Evolutionary conservation across 2,797 vertebrate species (phyloP), one percentile per base, ranked within the genome.

Genomic region (Silurus aristotelis): DNA sequence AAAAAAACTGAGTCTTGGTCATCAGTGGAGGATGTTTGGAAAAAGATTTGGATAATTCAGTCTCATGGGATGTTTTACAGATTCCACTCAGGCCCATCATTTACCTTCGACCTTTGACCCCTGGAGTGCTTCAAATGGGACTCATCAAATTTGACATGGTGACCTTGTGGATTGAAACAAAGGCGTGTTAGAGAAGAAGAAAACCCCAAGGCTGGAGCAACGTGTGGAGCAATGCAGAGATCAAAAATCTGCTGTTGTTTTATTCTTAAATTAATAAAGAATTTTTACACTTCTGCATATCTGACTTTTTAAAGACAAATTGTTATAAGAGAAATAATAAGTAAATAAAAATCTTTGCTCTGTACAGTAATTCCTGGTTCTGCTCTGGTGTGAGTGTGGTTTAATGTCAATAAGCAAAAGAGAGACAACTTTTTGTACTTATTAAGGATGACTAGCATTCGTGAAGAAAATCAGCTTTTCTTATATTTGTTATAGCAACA

Each of bases 91-190:
- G 92, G 89, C 92, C 91, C 88, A 83, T 87, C 58, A 82, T 87
- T 90, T 93, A 93, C 93, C 92, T 94, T 91, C 93, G 90, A 93
- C 91, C 92, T 73, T 79, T 82, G 86, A 66, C 83, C 87, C 64
- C 46, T 38, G 70, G 73, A 38, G 87, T 20, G 86, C 46, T 81
- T 86, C 68, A 89, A 82, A 89, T 86, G 14, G 82, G 86, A 77
- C 61, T 86, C 72, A 78, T 89, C 58, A 84, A 75, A 87, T 84
- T 82, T 48, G 84, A 83, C 86, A 80, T 25, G 13, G 31, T 84
- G 86, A 86, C 84, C 82, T 60, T 6, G 55, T 70, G 46, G 46
- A 76, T 22, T 58, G 15, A 13, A 70, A 75, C 8, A 43, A 58
- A 20, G 6, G 27, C 19, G 14, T 64, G 76, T 7, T 20, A 0